A percentile compares a stretch with the other conserved stretches of the same genome.
Conservation (phyloP, 2,797 vertebrate species). For the Phalanger gymnotis region DNA sequence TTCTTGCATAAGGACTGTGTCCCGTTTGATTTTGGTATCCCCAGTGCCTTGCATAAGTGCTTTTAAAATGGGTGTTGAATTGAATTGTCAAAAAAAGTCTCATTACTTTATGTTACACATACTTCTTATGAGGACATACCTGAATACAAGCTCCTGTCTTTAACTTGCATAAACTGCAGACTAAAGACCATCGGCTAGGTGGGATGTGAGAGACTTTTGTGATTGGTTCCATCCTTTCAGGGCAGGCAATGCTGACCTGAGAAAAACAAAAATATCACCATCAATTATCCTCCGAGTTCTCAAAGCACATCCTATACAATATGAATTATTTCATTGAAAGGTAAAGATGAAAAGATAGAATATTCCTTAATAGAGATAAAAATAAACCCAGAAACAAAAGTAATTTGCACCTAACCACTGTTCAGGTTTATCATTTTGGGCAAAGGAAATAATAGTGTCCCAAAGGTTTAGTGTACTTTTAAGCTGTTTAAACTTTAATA, state of each 20-base stretch:
- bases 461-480: not conserved
- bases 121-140: slow-evolving; percentile 84
- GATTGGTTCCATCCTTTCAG: slow-evolving; percentile 99
- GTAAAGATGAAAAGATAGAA: slow-evolving; percentile 48
- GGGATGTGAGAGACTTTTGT: slow-evolving; percentile 99
- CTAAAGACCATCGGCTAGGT: slow-evolving; percentile 97
- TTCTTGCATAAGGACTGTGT: slow-evolving; percentile 3
- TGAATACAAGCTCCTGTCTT: slow-evolving; percentile 99
- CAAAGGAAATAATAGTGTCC: slow-evolving; percentile 34
- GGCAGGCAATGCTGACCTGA: slow-evolving; percentile 98
- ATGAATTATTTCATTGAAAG: slow-evolving; percentile 45
- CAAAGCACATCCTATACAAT: slow-evolving; percentile 41
- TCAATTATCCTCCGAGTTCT: slow-evolving; percentile 45
- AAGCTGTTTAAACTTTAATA: not conserved
- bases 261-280: slow-evolving; percentile 66
- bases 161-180: slow-evolving; percentile 97
- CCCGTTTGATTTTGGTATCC: slow-evolving; percentile 15
- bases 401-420: slow-evolving; percentile 39
- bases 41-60: slow-evolving; percentile 24
- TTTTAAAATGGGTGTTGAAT: slow-evolving; percentile 25
- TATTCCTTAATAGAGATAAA: slow-evolving; percentile 55
- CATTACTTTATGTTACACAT: not conserved
- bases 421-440: slow-evolving; percentile 51
- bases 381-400: slow-evolving; percentile 58
- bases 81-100: not conserved